phyloP scores from a whole-genome alignment of 2,113 vertebrate genomes.

The Macrotis lagotis region DNA sequence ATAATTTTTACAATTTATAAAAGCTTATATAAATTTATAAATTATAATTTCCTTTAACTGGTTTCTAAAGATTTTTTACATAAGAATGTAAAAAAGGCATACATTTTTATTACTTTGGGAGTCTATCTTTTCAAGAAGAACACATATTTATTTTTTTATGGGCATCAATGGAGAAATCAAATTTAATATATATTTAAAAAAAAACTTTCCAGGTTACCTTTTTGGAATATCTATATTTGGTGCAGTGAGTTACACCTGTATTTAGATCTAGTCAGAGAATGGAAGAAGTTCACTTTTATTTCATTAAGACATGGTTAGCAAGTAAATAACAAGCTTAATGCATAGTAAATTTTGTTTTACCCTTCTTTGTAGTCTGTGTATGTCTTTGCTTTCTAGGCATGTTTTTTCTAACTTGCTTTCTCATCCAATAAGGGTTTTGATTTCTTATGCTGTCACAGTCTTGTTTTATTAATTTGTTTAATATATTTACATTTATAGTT shows the following conservation, averaged over 20 bases:
- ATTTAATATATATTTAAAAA: background rate
- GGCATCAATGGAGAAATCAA: background rate
- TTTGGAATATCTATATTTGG: background rate
- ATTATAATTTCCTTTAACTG: background rate
- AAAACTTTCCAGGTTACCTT: background rate
- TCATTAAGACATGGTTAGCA: background rate
- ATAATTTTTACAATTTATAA: background rate
- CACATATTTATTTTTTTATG: background rate
- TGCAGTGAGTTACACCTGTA: background rate
- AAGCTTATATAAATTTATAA: background rate
- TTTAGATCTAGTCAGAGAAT: background rate
- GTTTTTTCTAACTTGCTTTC: background rate
- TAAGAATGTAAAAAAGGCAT: too few species aligned
- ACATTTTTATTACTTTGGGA: background rate
- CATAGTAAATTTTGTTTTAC: background rate
- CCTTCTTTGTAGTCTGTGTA: background rate
- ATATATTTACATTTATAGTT: background rate
- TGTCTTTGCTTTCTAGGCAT: background rate
- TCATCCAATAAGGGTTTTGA: background rate
- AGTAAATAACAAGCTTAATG: background rate
- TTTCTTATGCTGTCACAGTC: background rate
- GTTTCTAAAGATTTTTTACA: background rate
- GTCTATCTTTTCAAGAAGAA: background rate
- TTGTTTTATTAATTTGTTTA: background rate
- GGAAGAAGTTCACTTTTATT: background rate